Percentiles rank a stretch among this genome's conserved stretches.
These are phyloP conservation scores for Atherix ibis DNA, from an alignment of 2,888 invertebrate species.

Conservation along the genomic window DNA sequence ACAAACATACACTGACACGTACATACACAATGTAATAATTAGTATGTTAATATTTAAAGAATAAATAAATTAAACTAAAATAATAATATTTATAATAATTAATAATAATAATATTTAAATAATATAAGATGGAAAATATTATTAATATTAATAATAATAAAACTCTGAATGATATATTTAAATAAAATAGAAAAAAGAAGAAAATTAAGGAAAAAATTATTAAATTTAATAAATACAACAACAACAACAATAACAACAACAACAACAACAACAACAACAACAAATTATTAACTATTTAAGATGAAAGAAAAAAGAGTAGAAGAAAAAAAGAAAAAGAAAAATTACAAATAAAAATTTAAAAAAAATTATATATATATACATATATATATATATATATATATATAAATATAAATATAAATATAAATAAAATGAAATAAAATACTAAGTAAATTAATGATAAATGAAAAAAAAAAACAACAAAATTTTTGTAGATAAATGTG, in stretches of 20 bases:
- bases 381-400: not conserved
- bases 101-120: too few species aligned
- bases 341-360: not conserved
- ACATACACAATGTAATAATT: not conserved
- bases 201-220: too few species aligned
- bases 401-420: not conserved
- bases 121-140: too few species aligned
- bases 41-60: conserved; percentile 4
- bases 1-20: not conserved
- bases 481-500: conserved; percentile 14
- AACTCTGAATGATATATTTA: too few species aligned
- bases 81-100: too few species aligned
- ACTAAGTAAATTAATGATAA: not conserved
- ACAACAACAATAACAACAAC: conserved; percentile 1
- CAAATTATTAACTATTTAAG: conserved; percentile 6
- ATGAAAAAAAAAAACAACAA: conserved; percentile 6
- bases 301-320: conserved; percentile 1
- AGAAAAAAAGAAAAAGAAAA: not conserved
- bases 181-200: too few species aligned
- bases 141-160: too few species aligned
- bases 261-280: conserved; percentile 2
- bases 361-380: not conserved
- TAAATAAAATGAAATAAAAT: conserved; percentile 1
- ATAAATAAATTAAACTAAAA: not conserved
- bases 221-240: conserved; percentile 1